These are phyloP conservation scores for Triplophysa bombifrons DNA, from an alignment of 2,797 vertebrate genomes.

Conservation along the genomic window DNA sequence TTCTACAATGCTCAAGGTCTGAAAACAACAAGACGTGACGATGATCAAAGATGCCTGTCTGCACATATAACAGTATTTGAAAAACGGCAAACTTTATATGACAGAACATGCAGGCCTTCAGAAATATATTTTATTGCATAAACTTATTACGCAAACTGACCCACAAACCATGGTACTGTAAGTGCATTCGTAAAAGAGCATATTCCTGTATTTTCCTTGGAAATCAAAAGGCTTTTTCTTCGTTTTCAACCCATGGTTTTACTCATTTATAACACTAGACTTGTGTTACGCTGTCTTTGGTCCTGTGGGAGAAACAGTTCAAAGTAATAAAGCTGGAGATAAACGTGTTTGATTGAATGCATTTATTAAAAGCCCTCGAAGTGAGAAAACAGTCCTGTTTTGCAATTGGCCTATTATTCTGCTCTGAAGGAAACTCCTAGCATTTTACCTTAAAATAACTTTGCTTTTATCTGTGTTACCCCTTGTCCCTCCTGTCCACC, in stretches of 20 bases:
- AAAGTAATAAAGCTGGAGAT: slow-evolving; percentile 63
- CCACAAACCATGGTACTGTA: neutral
- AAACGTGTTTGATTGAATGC: slow-evolving; percentile 28
- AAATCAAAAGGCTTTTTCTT: slow-evolving; percentile 27
- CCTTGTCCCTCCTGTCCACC: slow-evolving; percentile 57
- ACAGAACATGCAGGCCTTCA: neutral
- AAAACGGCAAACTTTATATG: too few relatives aligned
- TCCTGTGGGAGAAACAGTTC: slow-evolving; percentile 59
- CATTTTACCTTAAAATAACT: slow-evolving; percentile 63
- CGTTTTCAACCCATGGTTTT: slow-evolving; percentile 23
- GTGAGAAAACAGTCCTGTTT: slow-evolving; percentile 46
- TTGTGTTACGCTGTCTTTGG: slow-evolving; percentile 48
- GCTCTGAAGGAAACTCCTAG: slow-evolving; percentile 60
- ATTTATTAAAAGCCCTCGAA: slow-evolving; percentile 55
- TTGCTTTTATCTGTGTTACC: slow-evolving; percentile 68
- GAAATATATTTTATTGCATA: neutral
- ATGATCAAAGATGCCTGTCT: neutral
- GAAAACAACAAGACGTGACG: neutral
- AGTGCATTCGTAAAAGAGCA: neutral
- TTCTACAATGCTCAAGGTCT: neutral
- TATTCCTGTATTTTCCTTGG: slow-evolving; percentile 13
- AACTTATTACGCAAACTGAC: neutral
- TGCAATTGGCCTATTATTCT: slow-evolving; percentile 48
- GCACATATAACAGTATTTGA: too few relatives aligned
- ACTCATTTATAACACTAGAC: slow-evolving; percentile 51